Evolutionary conservation across 2,113 vertebrate genomes (phyloP), one percentile per base, ranked within the genome.

Genomic region (Gymnocephalus cernua): DNA sequence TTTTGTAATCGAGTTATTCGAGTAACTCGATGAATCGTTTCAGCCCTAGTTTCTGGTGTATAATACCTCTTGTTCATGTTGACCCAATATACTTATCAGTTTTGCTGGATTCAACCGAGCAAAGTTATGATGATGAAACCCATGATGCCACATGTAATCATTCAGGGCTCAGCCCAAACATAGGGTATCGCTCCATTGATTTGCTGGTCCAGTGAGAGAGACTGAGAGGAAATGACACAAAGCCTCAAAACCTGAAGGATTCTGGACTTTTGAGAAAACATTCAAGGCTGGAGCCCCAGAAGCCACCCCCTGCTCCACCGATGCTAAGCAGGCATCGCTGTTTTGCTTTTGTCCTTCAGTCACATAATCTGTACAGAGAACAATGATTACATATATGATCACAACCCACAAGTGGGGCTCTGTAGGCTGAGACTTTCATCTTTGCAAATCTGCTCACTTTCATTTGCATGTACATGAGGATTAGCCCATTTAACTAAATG

Each of bases 401-500:
- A 61, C 57, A 29, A 21, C 35, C 67, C 64, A 44, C 27, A 32
- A 79, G 56, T 54, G 16, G 32, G 48, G 15, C n/a, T 61, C 45
- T 74, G 32, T 48, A 57, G 53, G 63, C 47, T 80, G 63, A 53
- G 18, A 14, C 51, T 59, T 72, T 77, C 15, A 51, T 80, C 62
- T 70, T 67, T 50, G 16, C 53, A 84, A 80, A 89, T 74, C 65
- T 38, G 10, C 80, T 32, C 35, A 59, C 54, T 70, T 73, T 9
- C 27, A 48, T 67, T 81, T 86, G 13, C 54, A 77, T 70, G 38
- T 73, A 69, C 35, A 58, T 63, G n/a, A 63, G 83, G 69, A 81
- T 89, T 80, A 85, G 50, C 63, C 54, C 72, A 69, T 75, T 80
- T 53, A 59, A 21, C 61, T 70, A 23, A 54, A 63, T 77, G 48